These are phyloP conservation scores for Psophia crepitans DNA, from an alignment of 2,113 vertebrate species.

Conservation along the genomic window DNA sequence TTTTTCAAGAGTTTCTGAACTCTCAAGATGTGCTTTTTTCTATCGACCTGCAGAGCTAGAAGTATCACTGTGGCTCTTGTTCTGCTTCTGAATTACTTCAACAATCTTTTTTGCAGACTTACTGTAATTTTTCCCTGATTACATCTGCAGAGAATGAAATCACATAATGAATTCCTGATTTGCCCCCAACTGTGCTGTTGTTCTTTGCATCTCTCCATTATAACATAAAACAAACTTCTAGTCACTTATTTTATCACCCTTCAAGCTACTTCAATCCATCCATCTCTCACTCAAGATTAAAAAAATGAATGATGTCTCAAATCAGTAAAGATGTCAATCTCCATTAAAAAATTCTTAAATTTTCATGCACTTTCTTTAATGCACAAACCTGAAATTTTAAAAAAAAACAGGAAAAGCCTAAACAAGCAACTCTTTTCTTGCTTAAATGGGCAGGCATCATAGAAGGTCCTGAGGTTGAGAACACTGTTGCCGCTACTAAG, in stretches of 20 bases:
- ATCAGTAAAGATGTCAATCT: neutral
- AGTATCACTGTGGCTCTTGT: neutral
- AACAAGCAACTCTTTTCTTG: neutral
- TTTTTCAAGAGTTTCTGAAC: neutral
- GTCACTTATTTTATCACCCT: neutral
- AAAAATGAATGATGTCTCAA: neutral
- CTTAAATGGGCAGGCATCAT: neutral
- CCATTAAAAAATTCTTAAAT: neutral
- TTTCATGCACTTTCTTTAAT: neutral
- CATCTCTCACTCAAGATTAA: neutral
- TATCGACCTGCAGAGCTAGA: neutral
- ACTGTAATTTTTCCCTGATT: neutral
- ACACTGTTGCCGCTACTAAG: neutral
- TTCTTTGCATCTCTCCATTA: neutral
- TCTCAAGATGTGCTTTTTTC: neutral
- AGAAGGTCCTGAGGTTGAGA: neutral
- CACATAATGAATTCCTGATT: neutral
- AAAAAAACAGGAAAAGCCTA: neutral
- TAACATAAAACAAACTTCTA: neutral
- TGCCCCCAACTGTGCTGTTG: neutral
- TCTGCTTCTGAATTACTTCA: neutral
- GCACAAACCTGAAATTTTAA: accelerated
- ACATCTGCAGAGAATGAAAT: neutral
- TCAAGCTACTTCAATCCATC: neutral
- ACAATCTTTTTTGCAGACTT: neutral